A percentile compares a stretch with the other conserved stretches of the same genome.
Evolutionary conservation across 2,888 invertebrate genomes (phyloP).

Genomic region (Scrobipalpa atriplicella): DNA sequence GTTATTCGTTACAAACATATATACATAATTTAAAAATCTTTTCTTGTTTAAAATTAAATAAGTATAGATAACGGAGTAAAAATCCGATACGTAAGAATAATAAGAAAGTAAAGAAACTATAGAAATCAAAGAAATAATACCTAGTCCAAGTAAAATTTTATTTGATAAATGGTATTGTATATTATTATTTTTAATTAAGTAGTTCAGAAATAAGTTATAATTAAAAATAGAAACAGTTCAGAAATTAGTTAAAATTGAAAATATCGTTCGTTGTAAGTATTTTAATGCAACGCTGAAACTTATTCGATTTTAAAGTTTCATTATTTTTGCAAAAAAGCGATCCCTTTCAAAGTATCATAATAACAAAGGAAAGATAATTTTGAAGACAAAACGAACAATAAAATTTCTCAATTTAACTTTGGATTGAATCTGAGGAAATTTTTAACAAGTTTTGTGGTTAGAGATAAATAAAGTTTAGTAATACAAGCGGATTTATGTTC

Average conservation of each 20-base stretch:
- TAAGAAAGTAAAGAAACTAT: no score
- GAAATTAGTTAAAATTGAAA: no score
- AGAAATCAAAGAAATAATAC: not conserved
- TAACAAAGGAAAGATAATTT: slow-evolving; percentile 18
- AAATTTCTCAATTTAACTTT: slow-evolving; percentile 32
- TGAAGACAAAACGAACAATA: slow-evolving; percentile 26
- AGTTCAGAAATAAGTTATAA: no score
- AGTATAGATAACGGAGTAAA: no score
- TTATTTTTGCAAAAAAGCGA: not conserved
- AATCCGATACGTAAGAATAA: no score
- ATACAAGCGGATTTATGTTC: not conserved
- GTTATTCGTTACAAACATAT: no score
- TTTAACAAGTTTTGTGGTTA: slow-evolving; percentile 25
- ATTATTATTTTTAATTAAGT: no score
- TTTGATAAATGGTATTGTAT: no score
- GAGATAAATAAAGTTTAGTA: slow-evolving; percentile 16
- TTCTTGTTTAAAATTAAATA: no score
- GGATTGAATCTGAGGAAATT: slow-evolving; percentile 26
- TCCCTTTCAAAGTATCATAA: not conserved
- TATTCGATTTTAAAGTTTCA: slow-evolving; percentile 11
- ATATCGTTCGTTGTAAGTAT: not conserved
- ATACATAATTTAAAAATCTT: no score
- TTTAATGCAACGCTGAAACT: slow-evolving; percentile 7
- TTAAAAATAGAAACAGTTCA: no score
- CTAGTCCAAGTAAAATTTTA: no score